Conservation (phyloP, 2,113 vertebrate species). For the Illadopsis cleaveri region DNA sequence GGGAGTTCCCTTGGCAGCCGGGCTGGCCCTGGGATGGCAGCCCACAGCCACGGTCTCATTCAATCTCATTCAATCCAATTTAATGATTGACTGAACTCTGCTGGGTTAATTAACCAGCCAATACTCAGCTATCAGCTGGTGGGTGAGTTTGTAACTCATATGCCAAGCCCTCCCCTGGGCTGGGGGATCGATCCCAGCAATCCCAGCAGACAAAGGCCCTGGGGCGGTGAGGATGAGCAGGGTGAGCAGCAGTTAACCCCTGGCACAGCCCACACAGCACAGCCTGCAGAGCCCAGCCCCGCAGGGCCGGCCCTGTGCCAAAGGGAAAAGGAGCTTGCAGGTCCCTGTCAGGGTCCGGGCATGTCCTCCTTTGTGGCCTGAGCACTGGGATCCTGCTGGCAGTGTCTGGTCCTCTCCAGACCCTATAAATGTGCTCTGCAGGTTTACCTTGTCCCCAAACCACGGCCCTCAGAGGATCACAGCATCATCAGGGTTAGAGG, state of each 20-base stretch:
- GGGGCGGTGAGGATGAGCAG: background rate
- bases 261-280: background rate
- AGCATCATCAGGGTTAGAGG: background rate
- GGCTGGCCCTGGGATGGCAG: background rate
- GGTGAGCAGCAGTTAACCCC: background rate
- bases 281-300: background rate
- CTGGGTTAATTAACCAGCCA: slow-evolving; percentile 13
- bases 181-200: background rate
- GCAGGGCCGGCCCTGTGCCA: too few species aligned
- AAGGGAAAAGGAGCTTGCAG: background rate
- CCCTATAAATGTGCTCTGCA: background rate
- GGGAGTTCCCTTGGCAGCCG: background rate
- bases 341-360: rapidly evolving
- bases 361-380: background rate
- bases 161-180: background rate
- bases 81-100: slow-evolving; percentile 43
- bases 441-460: background rate
- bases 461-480: background rate
- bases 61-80: background rate
- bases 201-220: rapidly evolving
- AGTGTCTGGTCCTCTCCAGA: background rate
- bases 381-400: background rate
- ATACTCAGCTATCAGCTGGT: slow-evolving; percentile 19
- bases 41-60: background rate
- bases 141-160: background rate